Evolutionary conservation across 2,888 invertebrate species (phyloP).

Genomic region (Rutpela maculata): DNA sequence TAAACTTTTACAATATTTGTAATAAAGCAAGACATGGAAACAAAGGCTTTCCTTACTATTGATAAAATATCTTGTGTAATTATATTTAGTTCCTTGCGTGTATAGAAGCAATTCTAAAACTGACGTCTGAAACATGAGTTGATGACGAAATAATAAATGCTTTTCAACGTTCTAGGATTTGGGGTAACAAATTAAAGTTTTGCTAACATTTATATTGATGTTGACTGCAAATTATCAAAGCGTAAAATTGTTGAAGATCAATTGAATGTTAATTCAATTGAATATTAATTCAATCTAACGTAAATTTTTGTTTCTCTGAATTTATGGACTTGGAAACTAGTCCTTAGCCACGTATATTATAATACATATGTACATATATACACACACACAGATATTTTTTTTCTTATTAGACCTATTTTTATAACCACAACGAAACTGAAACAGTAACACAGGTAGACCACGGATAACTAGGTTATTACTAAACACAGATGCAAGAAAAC

Average conservation of each 20-base stretch:
- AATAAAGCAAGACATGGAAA: neutral
- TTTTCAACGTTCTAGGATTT: conserved; percentile 47
- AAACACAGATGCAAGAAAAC: too few species aligned
- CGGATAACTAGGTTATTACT: too few species aligned
- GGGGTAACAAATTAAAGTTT: conserved; percentile 39
- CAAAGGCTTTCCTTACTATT: conserved; percentile 5
- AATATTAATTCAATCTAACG: neutral
- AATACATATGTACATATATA: too few species aligned
- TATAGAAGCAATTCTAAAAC: conserved; percentile 52
- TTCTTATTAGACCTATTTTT: too few species aligned
- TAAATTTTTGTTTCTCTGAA: too few species aligned
- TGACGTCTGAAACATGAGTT: conserved; percentile 55
- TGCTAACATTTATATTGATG: conserved; percentile 39
- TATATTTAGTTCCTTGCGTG: conserved; percentile 58
- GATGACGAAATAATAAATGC: conserved; percentile 59
- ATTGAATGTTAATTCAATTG: neutral
- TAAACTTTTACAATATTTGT: neutral
- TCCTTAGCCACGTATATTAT: too few species aligned
- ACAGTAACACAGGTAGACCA: too few species aligned
- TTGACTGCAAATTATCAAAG: neutral
- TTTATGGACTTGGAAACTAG: too few species aligned
- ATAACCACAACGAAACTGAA: too few species aligned
- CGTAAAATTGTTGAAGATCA: neutral
- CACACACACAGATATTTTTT: too few species aligned
- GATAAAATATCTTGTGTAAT: conserved; percentile 53